phyloP scores from a whole-genome alignment of 1,140 invertebrate genomes.

The Tetragnatha versicolor region DNA sequence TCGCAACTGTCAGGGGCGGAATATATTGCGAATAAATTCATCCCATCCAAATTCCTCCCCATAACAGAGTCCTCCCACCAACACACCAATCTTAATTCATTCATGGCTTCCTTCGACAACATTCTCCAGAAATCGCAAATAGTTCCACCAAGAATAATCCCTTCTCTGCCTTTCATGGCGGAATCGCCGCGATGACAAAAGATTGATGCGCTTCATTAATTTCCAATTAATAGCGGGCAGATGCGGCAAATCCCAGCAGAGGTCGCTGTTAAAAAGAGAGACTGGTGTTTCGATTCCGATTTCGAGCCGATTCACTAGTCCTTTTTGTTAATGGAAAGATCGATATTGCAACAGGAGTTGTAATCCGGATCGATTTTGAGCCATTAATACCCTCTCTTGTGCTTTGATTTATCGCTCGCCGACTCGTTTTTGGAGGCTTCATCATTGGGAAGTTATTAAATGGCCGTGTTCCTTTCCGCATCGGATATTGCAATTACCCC shows the following conservation, averaged over 20 bases:
- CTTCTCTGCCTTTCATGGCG: too few species aligned
- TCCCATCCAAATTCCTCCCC: not conserved
- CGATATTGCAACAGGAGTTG: slow-evolving; percentile 38
- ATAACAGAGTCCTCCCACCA: too few species aligned
- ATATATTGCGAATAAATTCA: not conserved
- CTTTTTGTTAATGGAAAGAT: slow-evolving; percentile 41
- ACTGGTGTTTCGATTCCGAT: slow-evolving; percentile 28
- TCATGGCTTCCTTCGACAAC: too few species aligned
- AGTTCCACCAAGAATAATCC: too few species aligned
- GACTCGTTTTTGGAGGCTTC: not conserved
- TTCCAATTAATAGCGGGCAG: slow-evolving; percentile 49
- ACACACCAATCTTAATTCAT: too few species aligned
- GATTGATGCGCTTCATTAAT: slow-evolving; percentile 50
- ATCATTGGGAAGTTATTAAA: not conserved
- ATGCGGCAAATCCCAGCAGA: slow-evolving; percentile 43
- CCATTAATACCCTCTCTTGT: not conserved
- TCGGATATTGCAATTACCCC: too few species aligned
- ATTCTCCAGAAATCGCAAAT: too few species aligned
- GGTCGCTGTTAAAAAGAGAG: slow-evolving; percentile 41
- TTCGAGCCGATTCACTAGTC: slow-evolving; percentile 45
- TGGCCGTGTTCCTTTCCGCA: too few species aligned
- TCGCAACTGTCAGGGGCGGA: not conserved
- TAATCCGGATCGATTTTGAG: not conserved
- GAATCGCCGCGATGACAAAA: slow-evolving; percentile 39
- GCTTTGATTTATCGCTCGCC: not conserved